Percentiles rank a stretch among this genome's conserved stretches.
phyloP scores from a whole-genome alignment of 2,888 invertebrate species.

The Eristalis arbustorum region DNA sequence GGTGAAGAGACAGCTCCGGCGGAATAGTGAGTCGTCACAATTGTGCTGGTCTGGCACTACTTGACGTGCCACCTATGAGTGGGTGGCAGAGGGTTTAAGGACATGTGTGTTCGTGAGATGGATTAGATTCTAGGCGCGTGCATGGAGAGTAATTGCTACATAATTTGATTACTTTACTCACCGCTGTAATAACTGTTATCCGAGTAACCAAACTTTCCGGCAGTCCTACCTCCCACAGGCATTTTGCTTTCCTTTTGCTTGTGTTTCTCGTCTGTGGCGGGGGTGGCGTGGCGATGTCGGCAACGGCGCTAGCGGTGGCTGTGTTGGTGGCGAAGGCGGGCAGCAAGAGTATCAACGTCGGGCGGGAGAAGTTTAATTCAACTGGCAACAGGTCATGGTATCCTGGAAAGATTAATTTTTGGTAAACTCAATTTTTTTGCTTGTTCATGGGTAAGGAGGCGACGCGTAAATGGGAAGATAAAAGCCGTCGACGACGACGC shows the following conservation, averaged over 20 bases:
- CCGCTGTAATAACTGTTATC: conserved; percentile 88
- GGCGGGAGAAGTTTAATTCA: background rate
- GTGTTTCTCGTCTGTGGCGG: background rate
- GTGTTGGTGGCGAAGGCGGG: background rate
- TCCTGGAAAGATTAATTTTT: conserved; percentile 49
- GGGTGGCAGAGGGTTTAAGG: background rate
- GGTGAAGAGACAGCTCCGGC: background rate
- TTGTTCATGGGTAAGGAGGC: background rate
- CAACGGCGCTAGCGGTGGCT: background rate
- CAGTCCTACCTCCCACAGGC: conserved; percentile 87
- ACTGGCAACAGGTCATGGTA: conserved; percentile 49
- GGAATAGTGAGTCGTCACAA: background rate
- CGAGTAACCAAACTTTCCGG: conserved; percentile 90
- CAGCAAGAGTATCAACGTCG: background rate
- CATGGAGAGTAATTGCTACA: conserved; percentile 27
- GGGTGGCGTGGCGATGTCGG: background rate
- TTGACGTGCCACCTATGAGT: background rate
- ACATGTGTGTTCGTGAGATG: conserved; percentile 1
- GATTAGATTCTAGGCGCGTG: conserved; percentile 28
- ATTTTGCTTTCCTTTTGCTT: conserved; percentile 71
- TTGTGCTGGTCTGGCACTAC: background rate
- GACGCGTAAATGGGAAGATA: conserved; percentile 12
- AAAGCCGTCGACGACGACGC: background rate
- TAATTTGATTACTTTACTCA: conserved; percentile 79
- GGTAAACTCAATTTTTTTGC: background rate